Base-by-base conservation (phyloP, 2,888 invertebrate species). In the Drosophila siamana region DNA sequence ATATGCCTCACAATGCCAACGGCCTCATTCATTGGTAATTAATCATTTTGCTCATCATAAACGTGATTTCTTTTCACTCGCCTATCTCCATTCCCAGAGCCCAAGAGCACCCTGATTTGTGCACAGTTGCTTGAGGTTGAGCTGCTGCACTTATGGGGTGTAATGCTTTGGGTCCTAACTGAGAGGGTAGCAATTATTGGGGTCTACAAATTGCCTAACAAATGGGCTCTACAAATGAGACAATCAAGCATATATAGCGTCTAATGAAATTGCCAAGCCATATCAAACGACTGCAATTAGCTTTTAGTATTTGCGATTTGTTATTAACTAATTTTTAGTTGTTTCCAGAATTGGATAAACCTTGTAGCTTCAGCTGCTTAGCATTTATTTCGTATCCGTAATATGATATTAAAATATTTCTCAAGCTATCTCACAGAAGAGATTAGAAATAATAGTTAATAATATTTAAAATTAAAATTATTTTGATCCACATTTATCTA, bases 31-130 rank as follows among this genome's bases (percentile, higher is more conserved):
- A 88, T 89, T 88, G 88, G 87, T 85, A 90, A 90, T 90, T 90
- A 90, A 90, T 90, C 90, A 90, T 90, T 86, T 82, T 86, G 75
- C 83, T 90, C 90, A 88, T 89, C 90, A 90, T 89, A 90, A 90
- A 87, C 90, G 82, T 83, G 84, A 87, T 85, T 89, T 86, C 74
- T 79, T 86, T 78, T 68, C 75, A 50, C 66, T 64, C 44, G 72
- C n/a, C 43, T 52, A 67, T 69, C 78, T 52, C 26, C 26, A 26
- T 26, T 26, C 26, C 36, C 59, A 13, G 36, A 40, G 44, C 47
- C 1, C 19, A 1, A 46, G 57, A 66, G 47, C 28, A 55, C 57
- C 67, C 80, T 67, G 80, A 86, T 76, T 76, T 85, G 80, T 63
- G 69, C 79, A 60, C 74, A 69, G 69, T 71, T 67, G 57, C 36